Percentiles rank a stretch among this genome's conserved stretches.
These are phyloP conservation scores for Diorhabda carinulata DNA, from an alignment of 1,140 invertebrate species.

Conservation along the genomic window DNA sequence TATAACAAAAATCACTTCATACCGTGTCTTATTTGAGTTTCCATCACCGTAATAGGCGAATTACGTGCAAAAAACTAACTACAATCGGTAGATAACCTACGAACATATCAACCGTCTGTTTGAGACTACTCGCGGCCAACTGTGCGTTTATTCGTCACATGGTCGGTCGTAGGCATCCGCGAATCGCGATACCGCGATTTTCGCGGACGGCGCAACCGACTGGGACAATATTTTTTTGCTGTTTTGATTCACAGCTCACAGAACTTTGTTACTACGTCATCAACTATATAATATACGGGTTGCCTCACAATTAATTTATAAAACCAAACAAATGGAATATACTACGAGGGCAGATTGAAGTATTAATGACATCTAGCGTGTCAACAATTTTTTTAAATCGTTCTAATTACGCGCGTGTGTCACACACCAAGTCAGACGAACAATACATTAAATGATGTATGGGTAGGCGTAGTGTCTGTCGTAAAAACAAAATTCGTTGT, in stretches of 20 bases:
- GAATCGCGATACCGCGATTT: constrained; percentile 3
- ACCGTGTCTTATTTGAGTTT: not conserved
- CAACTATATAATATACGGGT: not conserved
- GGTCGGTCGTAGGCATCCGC: not conserved
- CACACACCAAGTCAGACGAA: no score
- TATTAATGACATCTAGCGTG: no score
- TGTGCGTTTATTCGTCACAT: constrained; percentile 15
- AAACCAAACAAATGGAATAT: no score
- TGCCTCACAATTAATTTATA: not conserved
- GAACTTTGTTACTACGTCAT: no score
- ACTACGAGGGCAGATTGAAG: no score
- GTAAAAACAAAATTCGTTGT: no score
- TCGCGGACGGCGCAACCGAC: not conserved
- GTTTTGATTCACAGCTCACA: not conserved
- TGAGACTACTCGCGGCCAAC: constrained; percentile 17
- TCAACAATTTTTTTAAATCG: no score
- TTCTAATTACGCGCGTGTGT: no score
- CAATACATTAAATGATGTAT: no score
- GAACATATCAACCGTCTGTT: not conserved
- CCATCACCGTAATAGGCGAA: not conserved
- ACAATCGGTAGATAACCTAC: constrained; percentile 4
- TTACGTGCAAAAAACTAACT: not conserved
- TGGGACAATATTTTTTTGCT: not conserved
- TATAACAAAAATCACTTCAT: not conserved
- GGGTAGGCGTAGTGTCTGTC: no score